Evolutionary conservation across 2,113 vertebrate species (phyloP), one percentile per base, ranked within the genome.

Genomic region (Neolamprologus hecqui): DNA sequence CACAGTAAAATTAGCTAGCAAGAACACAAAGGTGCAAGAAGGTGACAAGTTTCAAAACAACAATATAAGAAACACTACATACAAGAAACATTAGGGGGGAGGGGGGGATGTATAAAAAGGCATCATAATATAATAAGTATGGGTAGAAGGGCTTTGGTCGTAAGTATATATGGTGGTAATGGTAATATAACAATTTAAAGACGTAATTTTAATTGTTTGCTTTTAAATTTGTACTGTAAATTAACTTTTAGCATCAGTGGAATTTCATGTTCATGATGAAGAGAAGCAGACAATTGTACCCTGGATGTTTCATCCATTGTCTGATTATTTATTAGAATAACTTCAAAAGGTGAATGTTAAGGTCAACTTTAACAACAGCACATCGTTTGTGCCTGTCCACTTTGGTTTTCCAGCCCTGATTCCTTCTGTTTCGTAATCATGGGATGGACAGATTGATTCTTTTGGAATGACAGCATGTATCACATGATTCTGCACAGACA

Each of bases 41-140:
- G 26, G 7, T 58, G 55, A 15, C 55, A 9, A 28, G 13, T 58
- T 58, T 28, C 23, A 58, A 58, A 58, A 28, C 23, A 58, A 9
- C 23, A 58, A 58, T 28, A 58, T 58, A 58, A 58, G 55, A 58
- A 58, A 58, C 26, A 2, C 8, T 58, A 58, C 14, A 31, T 31
- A 31, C 14, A 31, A 6, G 26, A 58, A 58, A 28, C 7, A 31
- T 5, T 6, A 0, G 6, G 21, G 2, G 6, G 3, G 9, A 0
- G 11, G 11, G 13, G 54, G 23, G 55, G 4, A 1, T 1, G 26
- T 10, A 31, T 60, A 60, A 31, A 17, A 17, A 1, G 5, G 5
- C 57, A 60, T 31, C 57, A 1, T 10, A 60, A 60, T 60, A 33
- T 60, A 60, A 33, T 60, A 60, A 60, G 14, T 4, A 17, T 10